A percentile compares a stretch with the other conserved stretches of the same genome.
These are phyloP conservation scores for Centruroides sculpturatus DNA, from an alignment of 1,140 invertebrate genomes.

Conservation along the genomic window DNA sequence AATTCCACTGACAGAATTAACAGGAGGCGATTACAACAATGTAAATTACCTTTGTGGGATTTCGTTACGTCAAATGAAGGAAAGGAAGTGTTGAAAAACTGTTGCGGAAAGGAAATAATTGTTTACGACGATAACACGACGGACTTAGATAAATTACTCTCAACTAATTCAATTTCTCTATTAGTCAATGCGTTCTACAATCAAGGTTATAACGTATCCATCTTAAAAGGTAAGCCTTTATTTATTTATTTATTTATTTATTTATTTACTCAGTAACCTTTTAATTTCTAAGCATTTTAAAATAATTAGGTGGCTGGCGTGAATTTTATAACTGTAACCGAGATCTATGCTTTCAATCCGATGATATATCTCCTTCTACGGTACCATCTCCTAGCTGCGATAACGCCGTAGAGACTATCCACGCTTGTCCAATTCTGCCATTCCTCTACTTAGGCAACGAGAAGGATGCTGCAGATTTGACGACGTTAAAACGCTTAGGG, in stretches of 20 bases:
- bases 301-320: constrained; percentile 29
- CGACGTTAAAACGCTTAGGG: constrained; percentile 46
- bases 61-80: constrained; percentile 44
- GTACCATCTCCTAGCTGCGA: neutral
- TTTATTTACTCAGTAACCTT: too few relatives aligned
- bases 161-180: too few relatives aligned
- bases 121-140: constrained; percentile 51
- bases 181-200: too few relatives aligned
- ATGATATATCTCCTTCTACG: neutral
- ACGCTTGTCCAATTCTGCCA: constrained; percentile 65
- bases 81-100: constrained; percentile 42
- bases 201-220: too few relatives aligned
- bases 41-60: constrained; percentile 49
- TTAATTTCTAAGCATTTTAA: too few relatives aligned
- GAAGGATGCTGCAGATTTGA: constrained; percentile 58
- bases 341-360: constrained; percentile 24
- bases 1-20: constrained; percentile 60
- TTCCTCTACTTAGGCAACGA: constrained; percentile 78
- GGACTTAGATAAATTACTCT: constrained; percentile 36
- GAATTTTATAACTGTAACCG: constrained; percentile 28
- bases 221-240: too few relatives aligned
- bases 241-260: too few relatives aligned
- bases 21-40: constrained; percentile 47
- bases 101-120: constrained; percentile 31
- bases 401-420: constrained; percentile 42